Conservation (phyloP, 2,797 vertebrate genomes). For the Oryzias dopingdopingensis region DNA sequence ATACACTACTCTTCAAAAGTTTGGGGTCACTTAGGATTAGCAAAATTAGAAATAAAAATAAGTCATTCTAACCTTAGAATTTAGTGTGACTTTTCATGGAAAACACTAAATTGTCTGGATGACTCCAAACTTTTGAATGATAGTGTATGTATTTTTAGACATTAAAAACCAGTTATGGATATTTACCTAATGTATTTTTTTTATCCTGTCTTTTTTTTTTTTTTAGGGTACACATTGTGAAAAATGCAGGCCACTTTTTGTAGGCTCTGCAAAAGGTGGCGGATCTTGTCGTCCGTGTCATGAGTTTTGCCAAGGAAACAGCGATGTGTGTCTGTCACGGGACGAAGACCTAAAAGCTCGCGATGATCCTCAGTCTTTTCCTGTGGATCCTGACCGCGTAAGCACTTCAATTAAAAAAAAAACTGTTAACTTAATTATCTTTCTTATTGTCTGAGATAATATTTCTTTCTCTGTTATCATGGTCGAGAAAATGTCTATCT, state of each 20-base stretch:
- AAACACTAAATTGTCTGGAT: too few relatives aligned
- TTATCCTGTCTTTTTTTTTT: neutral
- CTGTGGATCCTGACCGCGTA: constrained; percentile 78
- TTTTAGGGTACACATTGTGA: constrained; percentile 87
- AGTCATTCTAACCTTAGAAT: too few relatives aligned
- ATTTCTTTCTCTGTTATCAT: neutral
- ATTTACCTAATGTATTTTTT: too few relatives aligned
- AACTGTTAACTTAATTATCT: neutral
- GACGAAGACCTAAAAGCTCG: constrained; percentile 82
- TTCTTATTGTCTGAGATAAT: neutral
- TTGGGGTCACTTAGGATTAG: too few relatives aligned
- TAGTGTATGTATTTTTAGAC: too few relatives aligned
- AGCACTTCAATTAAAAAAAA: constrained; percentile 25
- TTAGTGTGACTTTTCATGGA: too few relatives aligned
- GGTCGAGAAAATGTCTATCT: neutral
- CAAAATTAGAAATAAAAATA: too few relatives aligned
- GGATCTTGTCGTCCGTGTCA: constrained; percentile 88
- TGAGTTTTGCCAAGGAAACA: constrained; percentile 88
- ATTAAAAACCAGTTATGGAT: too few relatives aligned
- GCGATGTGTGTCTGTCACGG: constrained; percentile 83
- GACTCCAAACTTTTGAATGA: too few relatives aligned
- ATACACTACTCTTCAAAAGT: too few relatives aligned
- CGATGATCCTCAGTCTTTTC: constrained; percentile 76
- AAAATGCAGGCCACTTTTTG: constrained; percentile 89
- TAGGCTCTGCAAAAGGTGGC: constrained; percentile 86